These are phyloP conservation scores for Eilema depressum DNA, from an alignment of 2,888 invertebrate genomes.

Conservation along the genomic window DNA sequence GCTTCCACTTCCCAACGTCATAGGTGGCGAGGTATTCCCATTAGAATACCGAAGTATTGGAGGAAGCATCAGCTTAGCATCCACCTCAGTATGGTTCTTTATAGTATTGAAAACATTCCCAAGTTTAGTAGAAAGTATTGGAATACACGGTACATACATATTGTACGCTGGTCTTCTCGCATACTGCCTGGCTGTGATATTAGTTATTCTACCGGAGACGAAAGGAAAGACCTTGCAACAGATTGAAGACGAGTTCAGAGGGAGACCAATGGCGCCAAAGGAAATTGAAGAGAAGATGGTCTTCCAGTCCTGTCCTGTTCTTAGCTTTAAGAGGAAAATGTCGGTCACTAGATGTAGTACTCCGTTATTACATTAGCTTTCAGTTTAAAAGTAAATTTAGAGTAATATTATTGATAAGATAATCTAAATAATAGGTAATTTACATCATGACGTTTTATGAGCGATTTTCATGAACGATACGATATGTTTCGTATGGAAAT, in stretches of 20 bases:
- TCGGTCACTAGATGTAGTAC: constrained; percentile 62
- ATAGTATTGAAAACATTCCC: constrained; percentile 88
- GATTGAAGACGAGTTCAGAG: constrained; percentile 87
- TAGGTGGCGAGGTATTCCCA: constrained; percentile 90
- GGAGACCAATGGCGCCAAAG: constrained; percentile 58
- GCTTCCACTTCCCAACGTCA: constrained; percentile 89
- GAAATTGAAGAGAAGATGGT: constrained; percentile 64
- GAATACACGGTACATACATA: constrained; percentile 86
- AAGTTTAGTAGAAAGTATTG: constrained; percentile 77
- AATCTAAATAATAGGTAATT: constrained; percentile 32
- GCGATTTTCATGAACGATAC: not conserved
- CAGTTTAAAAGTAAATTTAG: constrained; percentile 19
- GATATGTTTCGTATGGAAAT: not conserved
- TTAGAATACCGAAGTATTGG: constrained; percentile 87
- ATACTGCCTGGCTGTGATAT: constrained; percentile 82
- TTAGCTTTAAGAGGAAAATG: constrained; percentile 62
- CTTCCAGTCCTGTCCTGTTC: constrained; percentile 61
- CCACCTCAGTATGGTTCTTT: constrained; percentile 87
- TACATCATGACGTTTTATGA: constrained; percentile 24
- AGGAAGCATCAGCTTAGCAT: constrained; percentile 87
- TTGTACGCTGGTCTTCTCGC: constrained; percentile 85
- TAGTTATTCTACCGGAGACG: constrained; percentile 88
- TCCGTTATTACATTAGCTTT: constrained; percentile 55
- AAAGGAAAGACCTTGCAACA: constrained; percentile 88
- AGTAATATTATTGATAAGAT: constrained; percentile 36